Base-by-base conservation (phyloP, 2,888 invertebrate species). In the Automeris io region DNA sequence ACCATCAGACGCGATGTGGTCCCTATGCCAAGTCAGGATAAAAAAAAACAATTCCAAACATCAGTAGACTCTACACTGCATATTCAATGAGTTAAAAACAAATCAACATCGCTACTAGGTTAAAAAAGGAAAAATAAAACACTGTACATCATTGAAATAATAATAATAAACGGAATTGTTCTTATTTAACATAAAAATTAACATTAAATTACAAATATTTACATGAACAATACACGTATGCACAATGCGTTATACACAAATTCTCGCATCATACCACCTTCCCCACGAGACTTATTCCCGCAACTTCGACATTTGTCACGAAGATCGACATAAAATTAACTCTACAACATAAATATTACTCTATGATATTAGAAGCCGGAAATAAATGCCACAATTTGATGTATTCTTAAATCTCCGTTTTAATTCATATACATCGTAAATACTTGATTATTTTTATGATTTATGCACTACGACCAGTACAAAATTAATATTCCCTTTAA, bases 121-220 rank as follows among this genome's bases (percentile, higher is more conserved):
- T 12, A 32, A 9, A 29, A 13, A 37, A 19, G 19, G 26, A 11
- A 29, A 37, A 32, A 37, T 32, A 37, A 37, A 31, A 37, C 37
- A 37, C 31, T 18, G 23, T n/a, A 5, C 8, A 11, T 7, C 37
- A 32, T 23, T 23, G 37, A 31, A 37, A 37, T 32, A 23, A 23
- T 23, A 37, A 23, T 23, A 37, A 32, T 37, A 38, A 38, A 33
- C 19, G 25, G 25, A 33, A 38, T 38, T 38, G 38, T 38, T 38
- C 38, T 38, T 38, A 38, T 38, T 38, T 21, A 11, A 24, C 18
- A 31, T 37, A 38, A 12, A 38, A 33, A 38, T 38, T 38, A n/a
- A 38, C 13, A 38, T 33, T 38, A 38, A 9, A 38, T 33, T 33
- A 38, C 33, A 33, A 25, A 38, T 33, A 26, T 38, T 38, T 37